Evolutionary conservation across 1,140 invertebrate species (phyloP).

Genomic region (Hyphantria cunea): DNA sequence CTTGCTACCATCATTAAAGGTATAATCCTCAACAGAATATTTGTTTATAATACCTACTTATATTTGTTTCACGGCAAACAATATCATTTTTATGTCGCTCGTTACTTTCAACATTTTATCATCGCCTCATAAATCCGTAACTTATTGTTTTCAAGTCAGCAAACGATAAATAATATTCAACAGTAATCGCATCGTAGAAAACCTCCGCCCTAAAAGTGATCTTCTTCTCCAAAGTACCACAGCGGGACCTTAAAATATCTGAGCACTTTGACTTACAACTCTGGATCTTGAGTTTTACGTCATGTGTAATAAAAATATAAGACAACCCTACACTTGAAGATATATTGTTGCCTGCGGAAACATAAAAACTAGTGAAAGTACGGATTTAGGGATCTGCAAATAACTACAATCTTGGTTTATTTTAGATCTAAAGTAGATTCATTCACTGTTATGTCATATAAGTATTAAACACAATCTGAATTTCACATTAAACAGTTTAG

Average conservation of each 20-base stretch:
- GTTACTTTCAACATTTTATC: too few species aligned
- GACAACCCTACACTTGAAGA: slow-evolving; percentile 53
- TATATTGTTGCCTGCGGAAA: slow-evolving; percentile 59
- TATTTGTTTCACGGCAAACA: too few species aligned
- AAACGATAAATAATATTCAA: neutral
- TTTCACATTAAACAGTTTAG: too few species aligned
- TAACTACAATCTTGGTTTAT: slow-evolving; percentile 5
- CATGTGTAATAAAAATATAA: slow-evolving; percentile 64
- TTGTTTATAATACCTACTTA: too few species aligned
- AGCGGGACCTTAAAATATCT: slow-evolving; percentile 37
- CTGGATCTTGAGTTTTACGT: slow-evolving; percentile 49
- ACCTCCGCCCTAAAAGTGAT: slow-evolving; percentile 18
- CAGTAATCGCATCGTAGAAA: slow-evolving; percentile 1
- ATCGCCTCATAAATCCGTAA: too few species aligned
- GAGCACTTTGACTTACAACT: slow-evolving; percentile 17
- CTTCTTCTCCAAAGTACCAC: slow-evolving; percentile 28
- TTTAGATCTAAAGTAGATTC: slow-evolving; percentile 1
- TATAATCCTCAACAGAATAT: too few species aligned
- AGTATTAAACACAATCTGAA: too few species aligned
- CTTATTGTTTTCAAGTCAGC: neutral
- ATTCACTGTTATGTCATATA: too few species aligned
- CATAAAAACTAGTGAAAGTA: slow-evolving; percentile 46
- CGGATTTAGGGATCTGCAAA: slow-evolving; percentile 38
- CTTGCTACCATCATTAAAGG: too few species aligned
- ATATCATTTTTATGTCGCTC: too few species aligned